Base-by-base conservation (phyloP, 2,113 vertebrate genomes). In the Barnardius zonarius region DNA sequence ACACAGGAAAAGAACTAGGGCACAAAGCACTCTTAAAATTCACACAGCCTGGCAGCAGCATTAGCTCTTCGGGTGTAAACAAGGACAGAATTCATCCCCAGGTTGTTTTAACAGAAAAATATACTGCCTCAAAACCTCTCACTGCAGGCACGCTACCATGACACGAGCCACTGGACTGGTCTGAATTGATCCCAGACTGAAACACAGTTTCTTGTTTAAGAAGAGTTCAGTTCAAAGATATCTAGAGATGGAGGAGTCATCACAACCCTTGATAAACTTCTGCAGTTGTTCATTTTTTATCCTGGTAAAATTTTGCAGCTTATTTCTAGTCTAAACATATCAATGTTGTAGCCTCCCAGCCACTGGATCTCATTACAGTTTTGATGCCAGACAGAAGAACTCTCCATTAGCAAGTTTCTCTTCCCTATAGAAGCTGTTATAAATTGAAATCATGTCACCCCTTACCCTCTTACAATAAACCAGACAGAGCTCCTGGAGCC, bases 281-380 rank as follows among this genome's bases (percentile, higher is more conserved):
- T 84, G 28, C 80, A 86, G 76, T n/a, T 5, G 4, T 93, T 93
- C 94, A 93, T 93, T 95, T 94, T 81, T 90, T 85, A 96, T 30
- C 37, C 19, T 63, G 72, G 88, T 88, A 90, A 90, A 93, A 92
- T 92, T 95, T 64, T 96, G 88, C 86, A 93, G 79, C 88, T 96
- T 93, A 91, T 95, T 93, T 96, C 80, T 69, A n/a, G 67, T 93
- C 92, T 91, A 69, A 91, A 79, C 10, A 73, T 84, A 91, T 73
- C 86, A 62, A 20, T 28, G 78, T 67, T 63, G 76, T 3, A 93
- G 75, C 85, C 68, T 93, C 79, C 69, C 92, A 93, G 88, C 77
- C 77, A 79, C 81, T 89, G 80, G 95, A 96, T 96, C 88, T 66
- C 8, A 5, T 87, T 84, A 87, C 57, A 1, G 41, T 43, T 94